Conservation (phyloP, 2,113 vertebrate species). For the Pseudolaguvia tuberculata region DNA sequence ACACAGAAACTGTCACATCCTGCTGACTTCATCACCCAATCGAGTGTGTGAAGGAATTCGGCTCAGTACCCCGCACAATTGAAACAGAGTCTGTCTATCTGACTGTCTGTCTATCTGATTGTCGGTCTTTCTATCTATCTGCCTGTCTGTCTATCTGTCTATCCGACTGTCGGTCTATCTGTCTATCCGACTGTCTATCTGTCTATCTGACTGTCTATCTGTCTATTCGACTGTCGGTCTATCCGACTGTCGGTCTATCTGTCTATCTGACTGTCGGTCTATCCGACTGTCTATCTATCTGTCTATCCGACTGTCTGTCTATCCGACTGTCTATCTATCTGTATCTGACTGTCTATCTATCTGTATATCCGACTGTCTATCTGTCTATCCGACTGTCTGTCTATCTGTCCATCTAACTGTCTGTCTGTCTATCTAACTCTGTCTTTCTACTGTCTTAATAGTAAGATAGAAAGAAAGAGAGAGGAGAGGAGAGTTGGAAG, state of each 20-base stretch:
- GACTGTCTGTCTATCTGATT: not conserved
- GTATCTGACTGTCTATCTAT: too few relatives aligned
- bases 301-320: not conserved
- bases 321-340: not conserved
- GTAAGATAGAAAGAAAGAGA: too few relatives aligned
- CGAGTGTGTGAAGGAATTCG: constrained; percentile 20
- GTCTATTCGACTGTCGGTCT: too few relatives aligned
- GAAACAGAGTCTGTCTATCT: not conserved
- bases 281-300: too few relatives aligned
- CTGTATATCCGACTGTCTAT: too few relatives aligned
- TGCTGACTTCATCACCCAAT: constrained; percentile 21
- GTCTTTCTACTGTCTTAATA: too few relatives aligned
- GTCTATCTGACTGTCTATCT: not conserved
- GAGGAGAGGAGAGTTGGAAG: too few relatives aligned
- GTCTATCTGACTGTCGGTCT: not conserved
- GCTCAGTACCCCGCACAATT: not conserved
- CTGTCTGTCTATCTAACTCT: not conserved
- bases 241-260: not conserved
- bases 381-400: too few relatives aligned
- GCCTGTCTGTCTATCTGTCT: too few relatives aligned
- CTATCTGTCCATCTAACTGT: not conserved
- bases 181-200: not conserved
- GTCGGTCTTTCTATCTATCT: not conserved
- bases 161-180: too few relatives aligned
- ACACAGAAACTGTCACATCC: constrained; percentile 37